Conservation (phyloP, 2,113 vertebrate genomes). For the Balaeniceps rex region DNA sequence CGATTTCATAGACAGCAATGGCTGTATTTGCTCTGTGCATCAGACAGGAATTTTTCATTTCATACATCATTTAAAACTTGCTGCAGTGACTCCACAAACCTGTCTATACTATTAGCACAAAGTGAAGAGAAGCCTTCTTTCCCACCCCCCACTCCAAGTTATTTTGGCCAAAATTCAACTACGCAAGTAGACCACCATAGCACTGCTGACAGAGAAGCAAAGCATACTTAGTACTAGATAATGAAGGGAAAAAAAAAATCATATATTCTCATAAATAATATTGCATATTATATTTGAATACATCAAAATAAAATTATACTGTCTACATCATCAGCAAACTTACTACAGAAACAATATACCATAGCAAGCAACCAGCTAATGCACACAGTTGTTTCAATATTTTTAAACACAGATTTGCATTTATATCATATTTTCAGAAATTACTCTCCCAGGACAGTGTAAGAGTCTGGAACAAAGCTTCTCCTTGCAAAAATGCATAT, state of each 20-base stretch:
- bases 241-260: not conserved
- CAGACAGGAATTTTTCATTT: constrained; percentile 71
- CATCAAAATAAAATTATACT: not conserved
- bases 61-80: constrained; percentile 70
- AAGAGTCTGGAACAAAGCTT: not conserved
- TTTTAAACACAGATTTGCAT: not conserved
- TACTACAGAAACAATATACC: not conserved
- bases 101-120: constrained; percentile 16
- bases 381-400: not conserved
- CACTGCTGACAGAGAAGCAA: not conserved
- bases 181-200: not conserved
- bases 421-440: not conserved
- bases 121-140: not conserved
- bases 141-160: not conserved
- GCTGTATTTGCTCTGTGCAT: constrained; percentile 14
- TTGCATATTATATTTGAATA: not conserved
- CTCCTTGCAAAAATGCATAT: not conserved
- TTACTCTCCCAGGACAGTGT: not conserved
- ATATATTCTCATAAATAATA: not conserved
- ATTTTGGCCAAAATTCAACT: not conserved
- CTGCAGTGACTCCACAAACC: constrained; percentile 64
- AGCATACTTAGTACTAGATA: not conserved
- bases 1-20: not conserved
- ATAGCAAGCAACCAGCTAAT: not conserved
- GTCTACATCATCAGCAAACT: not conserved